phyloP scores from a whole-genome alignment of 2,113 vertebrate species.

The Oryzias woworae region DNA sequence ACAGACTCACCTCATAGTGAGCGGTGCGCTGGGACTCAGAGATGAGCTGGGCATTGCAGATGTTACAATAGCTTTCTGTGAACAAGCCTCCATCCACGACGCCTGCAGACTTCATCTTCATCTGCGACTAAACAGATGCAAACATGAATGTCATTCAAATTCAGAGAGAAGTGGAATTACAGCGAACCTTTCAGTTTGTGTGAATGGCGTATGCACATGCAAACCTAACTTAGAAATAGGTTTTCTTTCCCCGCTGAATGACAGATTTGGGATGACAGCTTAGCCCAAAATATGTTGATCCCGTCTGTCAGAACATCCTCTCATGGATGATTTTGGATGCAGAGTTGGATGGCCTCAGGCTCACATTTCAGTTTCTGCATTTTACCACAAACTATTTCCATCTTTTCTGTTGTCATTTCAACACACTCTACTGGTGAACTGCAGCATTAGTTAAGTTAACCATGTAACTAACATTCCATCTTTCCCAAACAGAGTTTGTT shows the following conservation, averaged over 20 bases:
- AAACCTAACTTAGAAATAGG: conserved; percentile 29
- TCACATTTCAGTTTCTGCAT: conserved; percentile 16
- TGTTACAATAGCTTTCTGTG: conserved; percentile 86
- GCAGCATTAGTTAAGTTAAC: no score
- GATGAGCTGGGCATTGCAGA: conserved; percentile 86
- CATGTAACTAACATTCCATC: no score
- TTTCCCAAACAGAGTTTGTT: no score
- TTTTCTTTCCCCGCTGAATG: conserved; percentile 21
- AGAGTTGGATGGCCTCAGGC: conserved; percentile 25
- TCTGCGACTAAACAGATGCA: conserved; percentile 59
- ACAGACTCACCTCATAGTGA: conserved; percentile 82
- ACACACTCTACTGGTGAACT: not conserved
- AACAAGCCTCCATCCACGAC: conserved; percentile 80
- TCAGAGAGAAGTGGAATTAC: conserved; percentile 28
- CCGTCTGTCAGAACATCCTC: conserved; percentile 40
- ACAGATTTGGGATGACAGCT: conserved; percentile 43
- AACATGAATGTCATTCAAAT: conserved; percentile 39
- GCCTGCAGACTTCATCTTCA: conserved; percentile 83
- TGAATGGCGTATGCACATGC: conserved; percentile 23
- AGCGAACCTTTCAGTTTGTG: conserved; percentile 32
- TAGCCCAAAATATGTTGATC: conserved; percentile 43
- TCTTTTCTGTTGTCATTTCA: not conserved
- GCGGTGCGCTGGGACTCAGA: conserved; percentile 85
- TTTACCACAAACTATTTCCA: conserved; percentile 14
- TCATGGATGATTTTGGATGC: conserved; percentile 34